A percentile compares a stretch with the other conserved stretches of the same genome.
These are phyloP conservation scores for Pygoscelis adeliae DNA, from an alignment of 2,113 vertebrate species.

Conservation along the genomic window DNA sequence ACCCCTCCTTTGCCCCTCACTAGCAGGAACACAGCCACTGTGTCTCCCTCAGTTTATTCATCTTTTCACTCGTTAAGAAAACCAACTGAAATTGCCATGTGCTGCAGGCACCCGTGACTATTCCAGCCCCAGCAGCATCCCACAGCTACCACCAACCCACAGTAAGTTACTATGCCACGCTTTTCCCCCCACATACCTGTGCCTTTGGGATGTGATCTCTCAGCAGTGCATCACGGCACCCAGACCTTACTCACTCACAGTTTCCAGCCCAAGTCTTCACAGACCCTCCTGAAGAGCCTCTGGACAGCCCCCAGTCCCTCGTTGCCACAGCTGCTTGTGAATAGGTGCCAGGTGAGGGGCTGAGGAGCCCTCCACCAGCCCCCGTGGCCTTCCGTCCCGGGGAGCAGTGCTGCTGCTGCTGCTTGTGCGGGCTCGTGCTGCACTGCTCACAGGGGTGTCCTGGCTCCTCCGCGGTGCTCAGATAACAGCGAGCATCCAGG, in stretches of 20 bases:
- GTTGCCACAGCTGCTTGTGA: neutral
- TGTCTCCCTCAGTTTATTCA: neutral
- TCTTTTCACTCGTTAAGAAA: neutral
- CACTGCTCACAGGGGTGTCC: neutral
- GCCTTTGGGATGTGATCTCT: neutral
- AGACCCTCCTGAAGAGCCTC: neutral
- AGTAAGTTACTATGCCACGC: neutral
- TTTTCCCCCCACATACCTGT: neutral
- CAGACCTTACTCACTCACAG: neutral
- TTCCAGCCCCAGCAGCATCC: neutral
- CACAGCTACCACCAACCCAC: neutral
- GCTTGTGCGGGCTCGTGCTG: rapidly evolving
- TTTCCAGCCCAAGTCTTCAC: neutral
- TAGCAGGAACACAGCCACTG: neutral
- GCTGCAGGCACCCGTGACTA: neutral
- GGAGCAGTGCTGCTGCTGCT: neutral
- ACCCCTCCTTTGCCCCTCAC: neutral
- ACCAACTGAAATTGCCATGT: neutral
- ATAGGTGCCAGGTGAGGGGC: neutral
- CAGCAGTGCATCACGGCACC: neutral
- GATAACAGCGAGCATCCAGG: neutral
- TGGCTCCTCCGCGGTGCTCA: neutral
- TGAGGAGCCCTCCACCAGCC: neutral
- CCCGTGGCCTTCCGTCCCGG: neutral
- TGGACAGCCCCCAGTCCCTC: neutral